These are phyloP conservation scores for Idaea straminata DNA, from an alignment of 2,888 invertebrate genomes.

Conservation along the genomic window DNA sequence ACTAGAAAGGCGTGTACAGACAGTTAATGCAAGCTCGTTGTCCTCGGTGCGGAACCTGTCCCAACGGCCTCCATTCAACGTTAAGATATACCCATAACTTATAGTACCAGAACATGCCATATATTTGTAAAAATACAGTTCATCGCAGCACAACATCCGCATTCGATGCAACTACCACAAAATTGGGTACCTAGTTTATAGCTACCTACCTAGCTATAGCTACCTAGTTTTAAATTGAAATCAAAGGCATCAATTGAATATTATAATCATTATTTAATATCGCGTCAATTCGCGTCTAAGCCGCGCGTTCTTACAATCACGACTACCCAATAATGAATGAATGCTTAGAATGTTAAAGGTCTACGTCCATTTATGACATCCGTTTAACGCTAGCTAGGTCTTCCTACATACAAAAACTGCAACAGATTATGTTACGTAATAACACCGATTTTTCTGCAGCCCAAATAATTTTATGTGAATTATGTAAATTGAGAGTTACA, in stretches of 20 bases:
- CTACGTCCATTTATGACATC: too few species aligned
- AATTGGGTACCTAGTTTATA: background rate
- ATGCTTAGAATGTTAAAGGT: too few species aligned
- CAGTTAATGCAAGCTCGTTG: conserved; percentile 30
- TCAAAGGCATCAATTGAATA: too few species aligned
- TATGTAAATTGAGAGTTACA: background rate
- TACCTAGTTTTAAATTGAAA: too few species aligned
- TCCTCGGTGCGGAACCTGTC: conserved; percentile 34
- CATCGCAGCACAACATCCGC: background rate
- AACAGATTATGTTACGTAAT: background rate
- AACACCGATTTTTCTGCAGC: background rate
- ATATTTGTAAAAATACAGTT: conserved; percentile 5
- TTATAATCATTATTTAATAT: too few species aligned
- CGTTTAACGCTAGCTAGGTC: too few species aligned
- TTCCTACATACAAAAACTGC: background rate
- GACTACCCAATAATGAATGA: too few species aligned
- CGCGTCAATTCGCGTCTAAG: too few species aligned
- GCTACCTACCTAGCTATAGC: too few species aligned
- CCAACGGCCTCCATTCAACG: conserved; percentile 32
- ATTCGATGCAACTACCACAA: background rate
- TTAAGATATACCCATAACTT: conserved; percentile 26
- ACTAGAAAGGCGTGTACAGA: conserved; percentile 32
- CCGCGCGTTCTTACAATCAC: too few species aligned
- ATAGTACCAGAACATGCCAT: background rate
- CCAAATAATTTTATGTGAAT: background rate